A percentile compares a stretch with the other conserved stretches of the same genome.
These are phyloP conservation scores for Mus minutoides DNA, from an alignment of 2,797 vertebrate genomes.

Conservation along the genomic window DNA sequence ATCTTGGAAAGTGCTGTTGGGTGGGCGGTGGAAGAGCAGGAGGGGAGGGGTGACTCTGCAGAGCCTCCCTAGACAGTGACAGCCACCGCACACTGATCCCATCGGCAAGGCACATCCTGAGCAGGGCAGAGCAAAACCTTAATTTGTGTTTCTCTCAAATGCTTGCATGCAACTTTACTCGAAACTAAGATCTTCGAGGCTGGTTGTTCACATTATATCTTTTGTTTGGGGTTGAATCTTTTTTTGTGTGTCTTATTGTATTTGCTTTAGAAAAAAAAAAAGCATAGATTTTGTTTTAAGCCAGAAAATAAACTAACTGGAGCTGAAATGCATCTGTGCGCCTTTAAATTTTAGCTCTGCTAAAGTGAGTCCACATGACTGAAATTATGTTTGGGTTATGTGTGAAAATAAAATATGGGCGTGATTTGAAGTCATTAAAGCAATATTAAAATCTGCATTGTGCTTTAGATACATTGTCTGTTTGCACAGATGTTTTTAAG, in stretches of 20 bases:
- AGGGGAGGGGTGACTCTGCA: neutral
- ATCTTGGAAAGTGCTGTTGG: neutral
- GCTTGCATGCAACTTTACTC: neutral
- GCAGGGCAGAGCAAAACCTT: neutral
- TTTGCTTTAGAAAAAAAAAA: neutral
- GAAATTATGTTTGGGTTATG: conserved; percentile 20
- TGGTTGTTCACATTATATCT: neutral
- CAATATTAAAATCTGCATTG: neutral
- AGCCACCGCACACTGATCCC: neutral
- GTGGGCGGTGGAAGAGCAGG: neutral
- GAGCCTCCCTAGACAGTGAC: neutral
- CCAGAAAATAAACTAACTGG: conserved; percentile 55
- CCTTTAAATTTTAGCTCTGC: neutral
- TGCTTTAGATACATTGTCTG: conserved; percentile 18
- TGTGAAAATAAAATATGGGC: conserved; percentile 19
- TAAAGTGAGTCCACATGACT: conserved; percentile 21
- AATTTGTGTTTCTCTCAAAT: neutral
- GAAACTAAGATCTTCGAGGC: conserved; percentile 17
- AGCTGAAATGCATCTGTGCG: conserved; percentile 38
- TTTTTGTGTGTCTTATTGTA: conserved; percentile 3
- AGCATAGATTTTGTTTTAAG: conserved; percentile 30
- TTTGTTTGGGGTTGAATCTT: conserved; percentile 23
- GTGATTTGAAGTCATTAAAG: neutral
- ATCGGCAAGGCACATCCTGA: rapidly evolving
- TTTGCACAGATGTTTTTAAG: conserved; percentile 53